Evolutionary conservation across 2,888 invertebrate species (phyloP).

Genomic region (Cactoblastis cactorum): DNA sequence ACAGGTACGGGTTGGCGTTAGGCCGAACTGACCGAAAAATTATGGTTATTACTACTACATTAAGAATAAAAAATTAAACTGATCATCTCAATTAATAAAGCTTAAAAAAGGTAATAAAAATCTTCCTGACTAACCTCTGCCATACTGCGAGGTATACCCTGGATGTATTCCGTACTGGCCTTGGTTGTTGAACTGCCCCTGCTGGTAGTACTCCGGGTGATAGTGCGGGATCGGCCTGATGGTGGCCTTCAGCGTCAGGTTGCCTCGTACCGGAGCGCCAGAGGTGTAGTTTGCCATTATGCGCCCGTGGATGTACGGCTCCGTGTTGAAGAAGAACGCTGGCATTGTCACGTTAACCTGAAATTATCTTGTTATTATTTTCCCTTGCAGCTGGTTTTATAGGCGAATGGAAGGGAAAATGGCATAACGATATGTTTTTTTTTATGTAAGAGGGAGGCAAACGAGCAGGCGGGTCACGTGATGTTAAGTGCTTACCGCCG

Average conservation of each 20-base stretch:
- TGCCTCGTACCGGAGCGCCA: constrained; percentile 93
- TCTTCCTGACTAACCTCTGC: constrained; percentile 44
- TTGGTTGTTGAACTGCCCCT: constrained; percentile 73
- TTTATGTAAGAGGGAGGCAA: too few relatives aligned
- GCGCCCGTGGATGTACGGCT: constrained; percentile 89
- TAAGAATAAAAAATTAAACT: background rate
- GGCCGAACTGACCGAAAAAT: constrained; percentile 46
- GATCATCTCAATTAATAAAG: background rate
- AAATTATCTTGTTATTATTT: too few relatives aligned
- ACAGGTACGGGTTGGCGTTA: constrained; percentile 65
- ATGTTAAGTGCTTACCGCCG: too few relatives aligned
- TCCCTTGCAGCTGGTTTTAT: too few relatives aligned
- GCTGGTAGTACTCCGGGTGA: constrained; percentile 63
- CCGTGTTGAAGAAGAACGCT: constrained; percentile 94
- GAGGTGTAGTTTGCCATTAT: constrained; percentile 98
- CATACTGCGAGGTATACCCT: constrained; percentile 52
- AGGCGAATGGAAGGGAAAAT: too few relatives aligned
- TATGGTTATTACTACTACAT: too few relatives aligned
- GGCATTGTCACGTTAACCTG: constrained; percentile 97
- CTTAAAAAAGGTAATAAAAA: background rate
- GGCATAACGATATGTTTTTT: too few relatives aligned
- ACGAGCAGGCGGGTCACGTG: too few relatives aligned
- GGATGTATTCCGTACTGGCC: constrained; percentile 53
- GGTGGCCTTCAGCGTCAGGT: constrained; percentile 90
- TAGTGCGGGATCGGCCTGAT: constrained; percentile 84